Evolutionary conservation across 2,113 vertebrate species (phyloP).

Genomic region (Haemorhous mexicanus): DNA sequence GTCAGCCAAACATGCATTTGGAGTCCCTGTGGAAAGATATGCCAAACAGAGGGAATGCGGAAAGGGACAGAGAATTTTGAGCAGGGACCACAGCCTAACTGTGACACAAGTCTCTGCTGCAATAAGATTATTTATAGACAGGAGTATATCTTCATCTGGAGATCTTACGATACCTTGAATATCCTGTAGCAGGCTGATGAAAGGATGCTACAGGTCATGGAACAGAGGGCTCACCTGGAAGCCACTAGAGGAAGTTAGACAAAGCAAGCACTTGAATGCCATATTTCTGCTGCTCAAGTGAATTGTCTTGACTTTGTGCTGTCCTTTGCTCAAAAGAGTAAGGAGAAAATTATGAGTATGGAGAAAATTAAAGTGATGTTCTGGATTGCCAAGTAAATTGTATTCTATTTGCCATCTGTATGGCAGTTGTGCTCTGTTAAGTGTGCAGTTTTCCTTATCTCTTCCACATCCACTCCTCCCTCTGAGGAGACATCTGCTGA

Average conservation of each 20-base stretch:
- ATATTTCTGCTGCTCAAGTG: neutral
- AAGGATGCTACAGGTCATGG: neutral
- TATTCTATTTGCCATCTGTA: too few relatives aligned
- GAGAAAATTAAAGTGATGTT: neutral
- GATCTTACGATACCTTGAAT: neutral
- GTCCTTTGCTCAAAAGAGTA: neutral
- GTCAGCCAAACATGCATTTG: neutral
- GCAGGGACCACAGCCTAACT: neutral
- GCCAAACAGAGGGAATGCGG: neutral
- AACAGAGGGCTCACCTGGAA: neutral
- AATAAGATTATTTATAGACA: neutral
- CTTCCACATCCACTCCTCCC: too few relatives aligned
- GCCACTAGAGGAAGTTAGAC: neutral
- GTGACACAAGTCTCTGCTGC: neutral
- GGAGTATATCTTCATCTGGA: neutral
- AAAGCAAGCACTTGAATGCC: neutral
- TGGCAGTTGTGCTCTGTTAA: too few relatives aligned
- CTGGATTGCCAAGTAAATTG: too few relatives aligned
- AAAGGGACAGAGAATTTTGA: neutral
- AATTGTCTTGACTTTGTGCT: neutral
- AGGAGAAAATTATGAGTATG: neutral
- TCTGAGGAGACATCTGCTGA: too few relatives aligned
- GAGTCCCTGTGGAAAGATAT: neutral
- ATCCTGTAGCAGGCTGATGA: neutral
- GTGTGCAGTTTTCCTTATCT: too few relatives aligned